phyloP scores from a whole-genome alignment of 1,140 invertebrate species.

The Drosophila bipectinata region DNA sequence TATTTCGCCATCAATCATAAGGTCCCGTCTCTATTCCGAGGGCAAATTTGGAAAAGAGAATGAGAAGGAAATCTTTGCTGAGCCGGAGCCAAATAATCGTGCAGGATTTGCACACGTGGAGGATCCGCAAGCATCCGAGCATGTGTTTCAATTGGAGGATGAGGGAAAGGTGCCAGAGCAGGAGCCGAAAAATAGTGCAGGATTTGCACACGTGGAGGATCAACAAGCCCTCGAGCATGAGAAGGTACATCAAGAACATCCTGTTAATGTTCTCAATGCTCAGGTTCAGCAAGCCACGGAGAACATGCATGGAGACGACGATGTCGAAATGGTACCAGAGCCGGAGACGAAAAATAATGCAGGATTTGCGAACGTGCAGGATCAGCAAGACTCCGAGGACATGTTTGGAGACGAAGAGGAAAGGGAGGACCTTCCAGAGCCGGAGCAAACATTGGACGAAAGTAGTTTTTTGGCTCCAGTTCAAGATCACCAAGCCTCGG shows the following conservation, averaged over 20 bases:
- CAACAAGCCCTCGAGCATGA: too few species aligned
- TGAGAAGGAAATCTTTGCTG: neutral
- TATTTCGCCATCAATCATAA: conserved; percentile 27
- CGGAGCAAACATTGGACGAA: conserved; percentile 42
- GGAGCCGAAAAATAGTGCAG: neutral
- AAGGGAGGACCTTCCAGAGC: neutral
- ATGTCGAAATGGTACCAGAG: too few species aligned
- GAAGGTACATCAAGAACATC: too few species aligned
- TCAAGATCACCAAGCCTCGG: conserved; percentile 14
- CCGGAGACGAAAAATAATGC: neutral
- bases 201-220: too few species aligned
- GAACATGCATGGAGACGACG: too few species aligned
- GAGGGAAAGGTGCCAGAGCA: neutral
- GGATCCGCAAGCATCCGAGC: conserved; percentile 14
- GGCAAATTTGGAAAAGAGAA: conserved; percentile 31
- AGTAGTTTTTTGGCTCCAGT: conserved; percentile 57
- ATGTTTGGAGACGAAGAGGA: conserved; percentile 17
- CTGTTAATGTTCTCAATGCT: too few species aligned
- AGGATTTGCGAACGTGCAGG: too few species aligned
- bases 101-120: too few species aligned
- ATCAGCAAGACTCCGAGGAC: conserved; percentile 29
- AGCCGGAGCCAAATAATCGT: neutral
- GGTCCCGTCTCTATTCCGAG: conserved; percentile 52
- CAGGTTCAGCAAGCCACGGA: too few species aligned
- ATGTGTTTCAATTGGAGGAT: conserved; percentile 28